These are phyloP conservation scores for Branchipolynoe longqiensis DNA, from an alignment of 2,888 invertebrate genomes.

Conservation along the genomic window DNA sequence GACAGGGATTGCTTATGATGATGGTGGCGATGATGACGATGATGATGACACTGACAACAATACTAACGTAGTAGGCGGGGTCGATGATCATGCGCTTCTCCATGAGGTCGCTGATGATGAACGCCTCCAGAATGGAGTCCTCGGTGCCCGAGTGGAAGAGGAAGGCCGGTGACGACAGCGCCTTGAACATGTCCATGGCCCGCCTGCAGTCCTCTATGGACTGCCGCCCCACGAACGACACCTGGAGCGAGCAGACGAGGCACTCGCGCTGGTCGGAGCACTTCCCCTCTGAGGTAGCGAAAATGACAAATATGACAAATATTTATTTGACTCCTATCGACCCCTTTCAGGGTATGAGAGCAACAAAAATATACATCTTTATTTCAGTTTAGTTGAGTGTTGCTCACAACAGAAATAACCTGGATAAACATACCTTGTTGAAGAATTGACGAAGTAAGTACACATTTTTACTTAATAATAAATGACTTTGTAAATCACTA, in stretches of 20 bases:
- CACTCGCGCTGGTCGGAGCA: background rate
- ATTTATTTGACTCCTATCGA: too few relatives aligned
- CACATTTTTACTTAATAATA: too few relatives aligned
- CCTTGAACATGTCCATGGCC: constrained; percentile 34
- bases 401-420: too few relatives aligned
- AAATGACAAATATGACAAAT: too few relatives aligned
- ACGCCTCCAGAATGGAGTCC: constrained; percentile 60
- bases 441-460: too few relatives aligned
- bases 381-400: too few relatives aligned
- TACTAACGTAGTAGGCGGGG: constrained; percentile 41
- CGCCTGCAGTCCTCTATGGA: constrained; percentile 39
- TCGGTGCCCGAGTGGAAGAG: constrained; percentile 44
- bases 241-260: background rate
- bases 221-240: background rate
- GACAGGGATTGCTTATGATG: background rate
- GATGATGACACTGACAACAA: background rate
- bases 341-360: too few relatives aligned
- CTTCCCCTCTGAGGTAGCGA: too few relatives aligned
- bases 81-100: constrained; percentile 27
- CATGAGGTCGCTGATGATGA: constrained; percentile 43
- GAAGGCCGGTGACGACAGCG: constrained; percentile 56
- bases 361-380: too few relatives aligned
- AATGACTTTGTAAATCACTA: too few relatives aligned
- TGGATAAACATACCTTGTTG: too few relatives aligned
- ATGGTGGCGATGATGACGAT: background rate